These are phyloP conservation scores for Capricornis sumatraensis DNA, from an alignment of 2,113 vertebrate species.

Conservation along the genomic window DNA sequence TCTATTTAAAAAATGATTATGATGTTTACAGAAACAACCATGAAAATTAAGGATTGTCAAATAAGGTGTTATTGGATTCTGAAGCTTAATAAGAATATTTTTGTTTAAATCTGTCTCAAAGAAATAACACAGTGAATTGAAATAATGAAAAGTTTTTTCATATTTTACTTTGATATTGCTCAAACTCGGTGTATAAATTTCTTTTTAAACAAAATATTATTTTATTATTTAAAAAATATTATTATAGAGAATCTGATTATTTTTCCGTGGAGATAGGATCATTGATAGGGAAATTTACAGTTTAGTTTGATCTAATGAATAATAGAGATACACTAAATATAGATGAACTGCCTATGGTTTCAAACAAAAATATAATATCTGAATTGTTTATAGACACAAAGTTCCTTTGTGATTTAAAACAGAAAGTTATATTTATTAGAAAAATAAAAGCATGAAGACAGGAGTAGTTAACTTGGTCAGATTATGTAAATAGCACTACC, in stretches of 20 bases:
- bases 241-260: neutral
- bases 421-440: neutral
- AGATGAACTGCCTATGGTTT: neutral
- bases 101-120: neutral
- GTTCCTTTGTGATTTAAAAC: neutral
- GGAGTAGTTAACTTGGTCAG: neutral
- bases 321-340: neutral
- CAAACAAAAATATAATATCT: neutral
- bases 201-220: neutral
- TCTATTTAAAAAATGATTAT: neutral
- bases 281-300: neutral
- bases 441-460: neutral
- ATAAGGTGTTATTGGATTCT: neutral
- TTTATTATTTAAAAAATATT: neutral
- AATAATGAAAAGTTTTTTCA: neutral
- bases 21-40: neutral
- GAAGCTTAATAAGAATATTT: neutral
- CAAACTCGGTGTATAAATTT: neutral
- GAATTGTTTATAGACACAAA: neutral
- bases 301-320: neutral
- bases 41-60: neutral
- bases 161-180: neutral
- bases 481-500: neutral
- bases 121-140: neutral
- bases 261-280: neutral